Percentiles rank a stretch among this genome's conserved stretches.
phyloP scores from a whole-genome alignment of 2,797 vertebrate species.

The Alcedo atthis region DNA sequence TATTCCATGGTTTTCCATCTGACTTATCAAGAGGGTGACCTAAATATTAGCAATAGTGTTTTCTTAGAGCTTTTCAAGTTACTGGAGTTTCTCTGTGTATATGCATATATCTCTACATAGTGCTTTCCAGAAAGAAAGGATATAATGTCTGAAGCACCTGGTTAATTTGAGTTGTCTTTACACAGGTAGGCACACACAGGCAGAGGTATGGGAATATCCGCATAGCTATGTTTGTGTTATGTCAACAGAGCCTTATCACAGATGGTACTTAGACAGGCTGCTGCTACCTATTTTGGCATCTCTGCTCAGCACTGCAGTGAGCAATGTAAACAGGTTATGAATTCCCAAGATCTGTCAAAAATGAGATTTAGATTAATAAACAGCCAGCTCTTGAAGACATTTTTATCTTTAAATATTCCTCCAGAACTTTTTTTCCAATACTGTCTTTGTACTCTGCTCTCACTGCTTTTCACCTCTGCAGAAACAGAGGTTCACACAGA shows the following conservation, averaged over 20 bases:
- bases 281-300: not conserved
- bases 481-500: not conserved
- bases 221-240: not conserved
- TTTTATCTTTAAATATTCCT: not conserved
- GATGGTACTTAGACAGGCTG: not conserved
- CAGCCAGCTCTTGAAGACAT: not conserved
- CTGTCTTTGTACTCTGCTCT: not conserved
- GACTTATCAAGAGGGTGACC: not conserved
- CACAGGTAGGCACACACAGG: not conserved
- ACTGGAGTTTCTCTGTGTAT: not conserved
- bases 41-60: not conserved
- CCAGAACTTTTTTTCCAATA: not conserved
- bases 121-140: not conserved
- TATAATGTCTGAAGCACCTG: not conserved
- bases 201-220: not conserved
- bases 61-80: not conserved
- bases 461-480: not conserved
- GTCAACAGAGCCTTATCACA: not conserved
- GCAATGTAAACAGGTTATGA: not conserved
- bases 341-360: not conserved
- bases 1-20: not conserved
- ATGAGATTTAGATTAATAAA: not conserved
- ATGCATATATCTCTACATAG: rapidly evolving
- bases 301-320: not conserved
- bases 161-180: not conserved